phyloP scores from a whole-genome alignment of 2,888 invertebrate species.

The Xanthorhoe designata region DNA sequence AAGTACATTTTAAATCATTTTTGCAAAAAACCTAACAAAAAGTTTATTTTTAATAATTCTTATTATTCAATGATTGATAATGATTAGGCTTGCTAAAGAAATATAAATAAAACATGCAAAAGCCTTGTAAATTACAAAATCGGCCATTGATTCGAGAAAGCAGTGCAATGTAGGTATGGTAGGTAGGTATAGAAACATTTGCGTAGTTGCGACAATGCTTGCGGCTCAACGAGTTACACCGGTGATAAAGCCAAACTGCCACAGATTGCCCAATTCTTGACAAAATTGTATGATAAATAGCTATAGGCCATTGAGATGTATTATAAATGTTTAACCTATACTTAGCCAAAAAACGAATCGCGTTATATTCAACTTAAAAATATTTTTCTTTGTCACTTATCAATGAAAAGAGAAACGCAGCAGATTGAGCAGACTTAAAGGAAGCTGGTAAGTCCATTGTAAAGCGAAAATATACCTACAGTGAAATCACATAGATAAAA shows the following conservation, averaged over 20 bases:
- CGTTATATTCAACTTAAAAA: too few relatives aligned
- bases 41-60: neutral
- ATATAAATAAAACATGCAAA: conserved; percentile 22
- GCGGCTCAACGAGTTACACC: conserved; percentile 46
- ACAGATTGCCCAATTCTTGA: conserved; percentile 49
- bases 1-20: too few relatives aligned
- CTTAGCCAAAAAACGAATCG: neutral
- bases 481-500: too few relatives aligned
- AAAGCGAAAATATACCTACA: too few relatives aligned
- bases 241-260: conserved; percentile 45
- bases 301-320: too few relatives aligned
- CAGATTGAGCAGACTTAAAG: too few relatives aligned
- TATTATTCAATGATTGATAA: neutral
- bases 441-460: too few relatives aligned
- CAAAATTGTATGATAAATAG: conserved; percentile 36
- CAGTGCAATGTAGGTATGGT: conserved; percentile 32
- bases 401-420: too few relatives aligned
- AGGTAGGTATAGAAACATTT: conserved; percentile 45
- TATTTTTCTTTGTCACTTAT: too few relatives aligned
- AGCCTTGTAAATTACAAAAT: conserved; percentile 38
- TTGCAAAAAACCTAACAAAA: too few relatives aligned
- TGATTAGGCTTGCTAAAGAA: neutral
- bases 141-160: conserved; percentile 47
- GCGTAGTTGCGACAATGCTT: conserved; percentile 52
- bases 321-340: too few relatives aligned